phyloP scores from a whole-genome alignment of 1,140 invertebrate genomes.

The Melanaphis sacchari region DNA sequence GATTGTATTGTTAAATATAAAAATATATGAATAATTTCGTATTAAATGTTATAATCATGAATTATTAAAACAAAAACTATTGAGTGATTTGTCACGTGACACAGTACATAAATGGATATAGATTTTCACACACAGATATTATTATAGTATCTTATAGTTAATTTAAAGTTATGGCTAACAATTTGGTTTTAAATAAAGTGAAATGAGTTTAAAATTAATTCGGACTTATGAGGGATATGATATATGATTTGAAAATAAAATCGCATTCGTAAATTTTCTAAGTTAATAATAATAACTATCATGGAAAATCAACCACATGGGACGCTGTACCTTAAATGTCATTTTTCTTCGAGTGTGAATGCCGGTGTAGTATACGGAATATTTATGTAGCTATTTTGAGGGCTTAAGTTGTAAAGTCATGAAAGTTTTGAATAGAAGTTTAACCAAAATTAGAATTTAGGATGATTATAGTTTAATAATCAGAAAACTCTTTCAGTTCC shows the following conservation, averaged over 20 bases:
- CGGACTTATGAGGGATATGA: not conserved
- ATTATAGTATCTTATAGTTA: not conserved
- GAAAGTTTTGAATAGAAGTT: not conserved
- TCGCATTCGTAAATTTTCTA: not conserved
- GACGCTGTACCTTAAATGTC: not conserved
- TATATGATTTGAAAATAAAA: not conserved
- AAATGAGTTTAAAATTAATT: not conserved
- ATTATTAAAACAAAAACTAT: not conserved
- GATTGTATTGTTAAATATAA: not conserved
- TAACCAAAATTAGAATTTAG: not conserved
- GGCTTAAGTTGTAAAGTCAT: not conserved
- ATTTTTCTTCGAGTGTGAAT: not conserved
- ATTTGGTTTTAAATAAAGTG: not conserved
- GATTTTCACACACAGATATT: not conserved
- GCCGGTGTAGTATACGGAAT: not conserved
- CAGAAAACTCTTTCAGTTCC: not conserved
- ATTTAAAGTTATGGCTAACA: not conserved
- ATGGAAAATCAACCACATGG: not conserved
- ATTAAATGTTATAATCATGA: not conserved
- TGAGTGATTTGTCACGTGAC: not conserved
- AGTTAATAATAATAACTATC: not conserved
- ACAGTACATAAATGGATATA: not conserved
- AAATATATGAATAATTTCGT: not conserved
- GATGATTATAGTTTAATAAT: not conserved
- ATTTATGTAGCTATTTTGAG: conserved; percentile 2